Conservation (phyloP, 2,113 vertebrate genomes). For the Daboia siamensis region DNA sequence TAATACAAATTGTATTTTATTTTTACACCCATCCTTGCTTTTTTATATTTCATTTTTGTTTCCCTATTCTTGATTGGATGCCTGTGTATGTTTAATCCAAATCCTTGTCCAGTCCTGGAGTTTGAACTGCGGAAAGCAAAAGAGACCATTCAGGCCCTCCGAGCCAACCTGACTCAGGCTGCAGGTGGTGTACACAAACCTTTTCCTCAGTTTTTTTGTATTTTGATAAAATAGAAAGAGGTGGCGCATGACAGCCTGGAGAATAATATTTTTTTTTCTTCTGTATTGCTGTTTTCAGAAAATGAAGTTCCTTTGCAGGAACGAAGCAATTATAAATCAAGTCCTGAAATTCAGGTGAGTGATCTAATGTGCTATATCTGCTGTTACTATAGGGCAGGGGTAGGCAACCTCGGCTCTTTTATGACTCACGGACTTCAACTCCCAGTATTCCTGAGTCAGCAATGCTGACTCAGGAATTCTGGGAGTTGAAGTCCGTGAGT, state of each 20-base stretch:
- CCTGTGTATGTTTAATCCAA: slow-evolving; percentile 93
- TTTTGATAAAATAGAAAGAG: slow-evolving; percentile 73
- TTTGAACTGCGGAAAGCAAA: slow-evolving; percentile 99
- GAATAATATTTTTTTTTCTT: slow-evolving; percentile 63
- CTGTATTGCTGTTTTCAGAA: slow-evolving; percentile 73
- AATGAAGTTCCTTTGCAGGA: slow-evolving; percentile 95
- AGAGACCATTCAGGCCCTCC: slow-evolving; percentile 99
- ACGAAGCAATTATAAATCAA: slow-evolving; percentile 97
- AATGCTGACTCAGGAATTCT: too few species aligned
- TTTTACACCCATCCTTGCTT: slow-evolving; percentile 95
- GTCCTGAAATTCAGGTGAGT: slow-evolving; percentile 98
- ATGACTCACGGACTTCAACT: too few species aligned
- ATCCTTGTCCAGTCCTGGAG: slow-evolving; percentile 99
- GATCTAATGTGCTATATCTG: not conserved
- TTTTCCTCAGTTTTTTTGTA: slow-evolving; percentile 78
- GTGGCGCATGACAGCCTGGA: slow-evolving; percentile 48
- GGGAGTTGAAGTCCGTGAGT: too few species aligned
- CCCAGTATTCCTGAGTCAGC: too few species aligned
- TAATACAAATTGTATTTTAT: slow-evolving; percentile 80
- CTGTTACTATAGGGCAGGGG: not conserved
- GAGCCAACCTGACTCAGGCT: slow-evolving; percentile 99
- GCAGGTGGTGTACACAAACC: slow-evolving; percentile 98
- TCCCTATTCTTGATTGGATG: slow-evolving; percentile 96
- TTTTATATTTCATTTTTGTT: slow-evolving; percentile 91
- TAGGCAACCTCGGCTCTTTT: too few species aligned